Conservation (phyloP, 2,113 vertebrate species). For the Oncorhynchus tshawytscha region DNA sequence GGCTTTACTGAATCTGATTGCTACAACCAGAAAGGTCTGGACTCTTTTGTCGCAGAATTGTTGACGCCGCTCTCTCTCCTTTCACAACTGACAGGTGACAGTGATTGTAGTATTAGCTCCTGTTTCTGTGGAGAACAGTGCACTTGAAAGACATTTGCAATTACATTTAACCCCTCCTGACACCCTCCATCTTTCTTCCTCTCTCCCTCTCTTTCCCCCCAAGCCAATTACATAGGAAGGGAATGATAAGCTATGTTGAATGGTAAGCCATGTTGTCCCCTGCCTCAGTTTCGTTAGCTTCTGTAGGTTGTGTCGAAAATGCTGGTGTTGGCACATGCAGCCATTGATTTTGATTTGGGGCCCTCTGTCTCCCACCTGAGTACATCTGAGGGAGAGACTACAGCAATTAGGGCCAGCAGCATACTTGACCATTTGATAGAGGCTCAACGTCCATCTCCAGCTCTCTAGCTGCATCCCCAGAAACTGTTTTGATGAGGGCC, state of each 20-base stretch:
- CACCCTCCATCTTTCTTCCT: no score
- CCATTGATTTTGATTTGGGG: not conserved
- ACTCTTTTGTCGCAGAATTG: slow-evolving; percentile 4
- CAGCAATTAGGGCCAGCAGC: slow-evolving; percentile 3
- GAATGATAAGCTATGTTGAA: not conserved
- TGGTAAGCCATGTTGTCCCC: not conserved
- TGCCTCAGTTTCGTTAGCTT: not conserved
- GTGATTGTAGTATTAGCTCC: not conserved
- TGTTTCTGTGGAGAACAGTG: not conserved
- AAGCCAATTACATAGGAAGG: not conserved
- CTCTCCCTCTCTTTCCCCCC: not conserved
- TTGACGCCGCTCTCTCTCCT: slow-evolving; percentile 6
- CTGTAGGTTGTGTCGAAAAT: not conserved
- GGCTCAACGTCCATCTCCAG: slow-evolving; percentile 13
- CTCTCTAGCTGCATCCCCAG: slow-evolving; percentile 9
- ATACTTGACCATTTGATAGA: not conserved
- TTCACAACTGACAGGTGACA: slow-evolving; percentile 2
- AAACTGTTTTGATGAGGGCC: slow-evolving; percentile 46
- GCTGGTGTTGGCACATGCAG: not conserved
- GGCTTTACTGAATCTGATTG: not conserved
- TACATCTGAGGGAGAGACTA: not conserved
- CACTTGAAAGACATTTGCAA: slow-evolving; percentile 15
- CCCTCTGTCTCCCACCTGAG: not conserved
- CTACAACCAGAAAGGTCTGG: not conserved
- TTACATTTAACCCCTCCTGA: not conserved